phyloP scores from a whole-genome alignment of 2,797 vertebrate species.

The Melanotaenia nigrans region DNA sequence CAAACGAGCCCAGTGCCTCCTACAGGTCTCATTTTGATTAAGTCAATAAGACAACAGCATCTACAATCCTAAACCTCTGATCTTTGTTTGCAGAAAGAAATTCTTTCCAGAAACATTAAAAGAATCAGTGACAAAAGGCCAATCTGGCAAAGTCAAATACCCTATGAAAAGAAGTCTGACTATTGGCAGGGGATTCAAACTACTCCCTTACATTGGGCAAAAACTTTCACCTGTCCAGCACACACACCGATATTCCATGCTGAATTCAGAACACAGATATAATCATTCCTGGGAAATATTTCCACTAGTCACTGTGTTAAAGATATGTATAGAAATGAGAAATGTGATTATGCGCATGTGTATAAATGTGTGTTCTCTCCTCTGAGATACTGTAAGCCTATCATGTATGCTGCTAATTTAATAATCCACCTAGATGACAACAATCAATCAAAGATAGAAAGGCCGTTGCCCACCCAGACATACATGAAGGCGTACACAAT shows the following conservation, averaged over 20 bases:
- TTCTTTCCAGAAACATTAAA: neutral
- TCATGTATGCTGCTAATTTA: conserved; percentile 73
- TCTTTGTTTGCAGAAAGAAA: neutral
- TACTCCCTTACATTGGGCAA: neutral
- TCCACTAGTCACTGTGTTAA: conserved; percentile 45
- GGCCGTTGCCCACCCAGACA: conserved; percentile 39
- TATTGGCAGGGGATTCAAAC: neutral
- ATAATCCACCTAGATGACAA: conserved; percentile 77
- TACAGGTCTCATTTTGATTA: neutral
- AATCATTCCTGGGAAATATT: conserved; percentile 40
- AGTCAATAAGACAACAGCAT: neutral
- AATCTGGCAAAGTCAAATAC: no score
- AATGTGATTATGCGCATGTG: conserved; percentile 14
- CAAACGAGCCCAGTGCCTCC: neutral
- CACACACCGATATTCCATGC: neutral
- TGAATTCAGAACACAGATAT: conserved; percentile 32
- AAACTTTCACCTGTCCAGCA: neutral
- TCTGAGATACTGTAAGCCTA: conserved; percentile 61
- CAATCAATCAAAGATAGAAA: conserved; percentile 75
- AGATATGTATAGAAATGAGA: conserved; percentile 39
- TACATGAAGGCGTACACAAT: conserved; percentile 21
- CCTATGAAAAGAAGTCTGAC: neutral
- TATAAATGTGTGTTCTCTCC: conserved; percentile 19
- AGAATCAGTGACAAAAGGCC: neutral
- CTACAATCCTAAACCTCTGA: neutral